Percentiles rank a stretch among this genome's conserved stretches.
These are phyloP conservation scores for Heliconius ethilla DNA, from an alignment of 2,888 invertebrate genomes.

Conservation along the genomic window DNA sequence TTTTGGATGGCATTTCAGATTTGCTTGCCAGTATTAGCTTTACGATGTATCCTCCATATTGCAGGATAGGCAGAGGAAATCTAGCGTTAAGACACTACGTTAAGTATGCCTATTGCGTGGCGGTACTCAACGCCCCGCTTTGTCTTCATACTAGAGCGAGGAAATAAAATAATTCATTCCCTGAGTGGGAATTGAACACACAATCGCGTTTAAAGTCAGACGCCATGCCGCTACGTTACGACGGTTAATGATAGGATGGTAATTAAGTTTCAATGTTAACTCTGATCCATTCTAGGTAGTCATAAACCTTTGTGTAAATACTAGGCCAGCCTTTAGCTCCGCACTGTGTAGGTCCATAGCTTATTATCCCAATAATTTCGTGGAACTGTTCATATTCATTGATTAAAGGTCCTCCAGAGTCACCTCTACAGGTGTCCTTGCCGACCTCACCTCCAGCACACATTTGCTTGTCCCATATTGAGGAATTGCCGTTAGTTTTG, in stretches of 20 bases:
- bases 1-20: too few species aligned
- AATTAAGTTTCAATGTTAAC: constrained; percentile 30
- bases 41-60: too few species aligned
- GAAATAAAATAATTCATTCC: neutral
- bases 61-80: neutral
- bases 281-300: constrained; percentile 83
- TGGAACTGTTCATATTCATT: constrained; percentile 50
- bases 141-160: neutral
- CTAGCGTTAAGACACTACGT: neutral
- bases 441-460: constrained; percentile 83
- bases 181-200: neutral
- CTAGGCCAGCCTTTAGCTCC: constrained; percentile 82
- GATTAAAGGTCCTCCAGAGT: constrained; percentile 85
- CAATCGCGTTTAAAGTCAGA: neutral
- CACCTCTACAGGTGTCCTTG: constrained; percentile 83
- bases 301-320: constrained; percentile 83
- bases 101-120: neutral
- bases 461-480: constrained; percentile 59
- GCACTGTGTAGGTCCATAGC: constrained; percentile 82
- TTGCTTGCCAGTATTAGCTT: neutral
- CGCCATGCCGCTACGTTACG: neutral
- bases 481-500: constrained; percentile 13
- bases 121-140: neutral
- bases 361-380: constrained; percentile 80
- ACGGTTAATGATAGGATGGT: neutral